Evolutionary conservation across 2,888 invertebrate genomes (phyloP), one percentile per base, ranked within the genome.

Genomic region (Perizoma flavofasciatum): DNA sequence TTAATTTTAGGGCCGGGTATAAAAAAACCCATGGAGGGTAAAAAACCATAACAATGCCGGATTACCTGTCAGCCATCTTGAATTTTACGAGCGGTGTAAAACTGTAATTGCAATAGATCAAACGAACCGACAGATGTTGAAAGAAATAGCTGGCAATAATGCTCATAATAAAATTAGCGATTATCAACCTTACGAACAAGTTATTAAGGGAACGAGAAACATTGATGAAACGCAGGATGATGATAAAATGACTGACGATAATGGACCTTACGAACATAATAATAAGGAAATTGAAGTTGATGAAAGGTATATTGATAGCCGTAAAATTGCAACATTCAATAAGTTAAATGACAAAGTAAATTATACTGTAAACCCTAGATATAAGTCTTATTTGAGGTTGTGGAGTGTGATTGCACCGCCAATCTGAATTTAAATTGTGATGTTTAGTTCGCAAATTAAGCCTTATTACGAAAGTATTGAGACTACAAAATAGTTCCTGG

Each of bases 51-150:
- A 88, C 87, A 88, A 88, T 86, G 74, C 85, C 47, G 75, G 72
- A 71, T 78, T 88, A 89, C 89, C 89, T 89, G 87, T 73, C 81
- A 73, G 77, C 81, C 81, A 79, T 81, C 78, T 81, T 82, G 83
- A 72, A 83, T 79, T 89, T 90, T 88, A 89, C 83, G 84, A 83
- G 80, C 77, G 83, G 83, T 79, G 83, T 88, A 85, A 88, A 89
- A 85, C 81, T 79, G 85, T 89, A 89, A 89, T 89, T 89, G 89
- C 83, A 81, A 77, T 78, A 81, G 85, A 88, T 89, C 89, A 89
- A 88, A 87, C 80, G 79, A 51, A 66, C 87, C 88, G 87, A 75
- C 82, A 70, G 73, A 77, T 78, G 73, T 73, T 59, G 66, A 66
- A 74, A 73, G 67, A 75, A 75, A 75, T 66, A 69, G 65, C 68